phyloP scores from a whole-genome alignment of 2,113 vertebrate species.

The Arvicanthis niloticus region DNA sequence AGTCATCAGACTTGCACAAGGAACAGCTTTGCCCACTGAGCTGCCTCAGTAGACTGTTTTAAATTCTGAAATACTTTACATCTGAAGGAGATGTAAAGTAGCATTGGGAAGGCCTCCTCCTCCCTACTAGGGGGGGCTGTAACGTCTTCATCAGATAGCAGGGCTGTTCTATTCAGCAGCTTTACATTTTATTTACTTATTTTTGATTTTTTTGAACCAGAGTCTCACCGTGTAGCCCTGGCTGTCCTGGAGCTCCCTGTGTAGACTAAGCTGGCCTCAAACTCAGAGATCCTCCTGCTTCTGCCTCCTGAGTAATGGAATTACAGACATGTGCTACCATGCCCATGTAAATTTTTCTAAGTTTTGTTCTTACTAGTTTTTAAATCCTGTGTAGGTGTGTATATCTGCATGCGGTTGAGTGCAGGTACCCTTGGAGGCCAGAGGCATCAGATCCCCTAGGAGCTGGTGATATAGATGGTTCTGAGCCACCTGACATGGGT shows the following conservation, averaged over 20 bases:
- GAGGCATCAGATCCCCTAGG: neutral
- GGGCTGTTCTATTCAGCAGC: neutral
- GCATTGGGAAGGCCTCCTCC: neutral
- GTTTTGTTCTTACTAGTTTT: neutral
- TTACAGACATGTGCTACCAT: neutral
- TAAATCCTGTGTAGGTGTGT: neutral
- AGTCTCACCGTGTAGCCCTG: neutral
- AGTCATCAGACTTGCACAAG: neutral
- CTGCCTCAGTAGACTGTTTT: neutral
- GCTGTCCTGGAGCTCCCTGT: neutral
- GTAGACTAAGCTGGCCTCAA: neutral
- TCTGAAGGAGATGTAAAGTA: neutral
- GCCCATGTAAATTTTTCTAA: neutral
- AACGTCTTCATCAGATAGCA: neutral
- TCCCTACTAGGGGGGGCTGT: neutral
- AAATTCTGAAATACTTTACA: too few relatives aligned
- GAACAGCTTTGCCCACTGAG: too few relatives aligned
- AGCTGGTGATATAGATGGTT: neutral
- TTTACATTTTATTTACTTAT: neutral
- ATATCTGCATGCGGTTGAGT: neutral
- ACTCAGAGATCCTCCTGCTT: neutral
- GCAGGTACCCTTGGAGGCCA: neutral
- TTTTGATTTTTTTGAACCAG: neutral
- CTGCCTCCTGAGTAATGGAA: neutral
- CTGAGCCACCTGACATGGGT: neutral